Evolutionary conservation across 2,113 vertebrate genomes (phyloP).

Genomic region (Trematocara marginatum): DNA sequence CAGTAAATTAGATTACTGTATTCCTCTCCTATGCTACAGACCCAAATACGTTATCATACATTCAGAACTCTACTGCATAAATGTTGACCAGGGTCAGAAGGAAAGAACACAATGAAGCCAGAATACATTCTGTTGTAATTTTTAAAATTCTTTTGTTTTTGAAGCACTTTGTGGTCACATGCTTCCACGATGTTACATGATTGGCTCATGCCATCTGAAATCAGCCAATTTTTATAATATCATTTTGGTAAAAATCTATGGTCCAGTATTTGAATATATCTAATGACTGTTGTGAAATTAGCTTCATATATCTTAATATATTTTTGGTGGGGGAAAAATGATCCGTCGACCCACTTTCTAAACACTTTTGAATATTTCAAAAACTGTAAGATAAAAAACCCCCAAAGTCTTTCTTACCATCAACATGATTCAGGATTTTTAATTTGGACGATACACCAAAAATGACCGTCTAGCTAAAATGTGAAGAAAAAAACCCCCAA

Average conservation of each 20-base stretch:
- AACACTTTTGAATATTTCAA: neutral
- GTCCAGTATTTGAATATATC: neutral
- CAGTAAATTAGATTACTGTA: neutral
- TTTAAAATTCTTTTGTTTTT: neutral
- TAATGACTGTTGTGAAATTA: neutral
- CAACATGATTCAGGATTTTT: neutral
- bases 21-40: neutral
- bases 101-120: neutral
- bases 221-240: accelerated
- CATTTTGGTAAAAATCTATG: accelerated
- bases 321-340: neutral
- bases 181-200: neutral
- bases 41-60: neutral
- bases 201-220: neutral
- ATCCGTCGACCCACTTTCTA: neutral
- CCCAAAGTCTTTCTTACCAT: neutral
- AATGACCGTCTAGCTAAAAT: neutral
- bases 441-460: neutral
- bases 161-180: neutral
- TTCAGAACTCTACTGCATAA: neutral
- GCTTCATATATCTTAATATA: neutral
- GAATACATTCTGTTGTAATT: neutral
- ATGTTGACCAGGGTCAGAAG: neutral
- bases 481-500: neutral
- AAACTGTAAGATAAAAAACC: neutral